phyloP scores from a whole-genome alignment of 1,140 invertebrate genomes.

The Andrena cerasifolii region DNA sequence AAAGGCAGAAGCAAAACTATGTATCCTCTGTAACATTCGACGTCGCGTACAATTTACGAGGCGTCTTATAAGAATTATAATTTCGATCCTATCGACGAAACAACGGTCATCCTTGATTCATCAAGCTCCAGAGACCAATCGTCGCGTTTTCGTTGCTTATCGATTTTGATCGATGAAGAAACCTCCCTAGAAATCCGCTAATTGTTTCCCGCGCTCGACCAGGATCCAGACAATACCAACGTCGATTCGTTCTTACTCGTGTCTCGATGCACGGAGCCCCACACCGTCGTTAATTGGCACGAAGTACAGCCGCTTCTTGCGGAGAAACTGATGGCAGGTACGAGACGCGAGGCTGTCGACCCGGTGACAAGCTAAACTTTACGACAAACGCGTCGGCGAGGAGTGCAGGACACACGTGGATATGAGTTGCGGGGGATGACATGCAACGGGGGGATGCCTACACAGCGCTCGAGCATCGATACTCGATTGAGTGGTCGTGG shows the following conservation, averaged over 20 bases:
- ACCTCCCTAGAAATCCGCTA: background rate
- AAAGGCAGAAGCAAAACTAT: background rate
- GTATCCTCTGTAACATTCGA: background rate
- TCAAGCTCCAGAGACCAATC: background rate
- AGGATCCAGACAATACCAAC: background rate
- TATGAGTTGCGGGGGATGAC: background rate
- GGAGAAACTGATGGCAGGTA: slow-evolving; percentile 6
- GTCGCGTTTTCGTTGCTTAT: background rate
- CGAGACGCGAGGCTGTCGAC: background rate
- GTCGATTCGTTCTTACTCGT: slow-evolving; percentile 2
- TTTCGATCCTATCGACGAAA: background rate
- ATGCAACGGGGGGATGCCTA: slow-evolving; percentile 12
- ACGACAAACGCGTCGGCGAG: background rate
- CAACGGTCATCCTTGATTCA: background rate
- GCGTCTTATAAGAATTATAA: background rate
- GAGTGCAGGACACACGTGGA: background rate
- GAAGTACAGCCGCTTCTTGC: slow-evolving; percentile 5
- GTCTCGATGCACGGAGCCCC: background rate
- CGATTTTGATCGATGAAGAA: background rate
- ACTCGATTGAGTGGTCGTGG: background rate
- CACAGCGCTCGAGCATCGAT: slow-evolving; percentile 31
- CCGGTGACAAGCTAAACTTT: slow-evolving; percentile 10
- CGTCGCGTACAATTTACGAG: background rate
- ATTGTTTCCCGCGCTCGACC: background rate
- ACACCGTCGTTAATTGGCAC: slow-evolving; percentile 22